phyloP scores from a whole-genome alignment of 2,113 vertebrate species.

The Eurystomus gularis region DNA sequence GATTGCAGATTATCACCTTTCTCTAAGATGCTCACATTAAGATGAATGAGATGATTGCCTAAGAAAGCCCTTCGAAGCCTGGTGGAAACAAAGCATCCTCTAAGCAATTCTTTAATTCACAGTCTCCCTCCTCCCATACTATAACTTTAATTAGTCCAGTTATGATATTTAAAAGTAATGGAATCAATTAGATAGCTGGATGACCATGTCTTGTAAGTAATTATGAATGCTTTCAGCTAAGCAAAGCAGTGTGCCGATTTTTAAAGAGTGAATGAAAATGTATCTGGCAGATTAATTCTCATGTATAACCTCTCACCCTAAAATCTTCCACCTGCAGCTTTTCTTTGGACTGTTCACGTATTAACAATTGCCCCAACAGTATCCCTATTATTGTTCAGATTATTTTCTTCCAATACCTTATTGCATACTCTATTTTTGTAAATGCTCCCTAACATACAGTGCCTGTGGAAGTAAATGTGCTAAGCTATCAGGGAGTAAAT shows the following conservation, averaged over 20 bases:
- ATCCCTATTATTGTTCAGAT: background rate
- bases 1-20: slow-evolving; percentile 30
- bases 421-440: slow-evolving; percentile 31
- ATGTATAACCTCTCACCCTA: background rate
- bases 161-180: background rate
- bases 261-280: background rate
- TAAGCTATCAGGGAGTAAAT: slow-evolving; percentile 68
- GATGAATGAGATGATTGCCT: slow-evolving; percentile 14
- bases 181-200: slow-evolving; percentile 24
- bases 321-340: background rate
- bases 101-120: slow-evolving; percentile 2
- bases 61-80: background rate
- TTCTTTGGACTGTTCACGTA: background rate
- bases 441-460: slow-evolving; percentile 25
- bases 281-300: background rate
- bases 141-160: background rate
- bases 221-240: slow-evolving; percentile 26
- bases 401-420: background rate
- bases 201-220: slow-evolving; percentile 11
- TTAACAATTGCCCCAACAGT: background rate
- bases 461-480: slow-evolving; percentile 39
- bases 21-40: background rate
- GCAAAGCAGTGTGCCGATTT: background rate
- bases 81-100: slow-evolving; percentile 9
- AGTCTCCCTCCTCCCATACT: background rate